These are phyloP conservation scores for Atrichornis clamosus DNA, from an alignment of 2,113 vertebrate genomes.

Conservation along the genomic window DNA sequence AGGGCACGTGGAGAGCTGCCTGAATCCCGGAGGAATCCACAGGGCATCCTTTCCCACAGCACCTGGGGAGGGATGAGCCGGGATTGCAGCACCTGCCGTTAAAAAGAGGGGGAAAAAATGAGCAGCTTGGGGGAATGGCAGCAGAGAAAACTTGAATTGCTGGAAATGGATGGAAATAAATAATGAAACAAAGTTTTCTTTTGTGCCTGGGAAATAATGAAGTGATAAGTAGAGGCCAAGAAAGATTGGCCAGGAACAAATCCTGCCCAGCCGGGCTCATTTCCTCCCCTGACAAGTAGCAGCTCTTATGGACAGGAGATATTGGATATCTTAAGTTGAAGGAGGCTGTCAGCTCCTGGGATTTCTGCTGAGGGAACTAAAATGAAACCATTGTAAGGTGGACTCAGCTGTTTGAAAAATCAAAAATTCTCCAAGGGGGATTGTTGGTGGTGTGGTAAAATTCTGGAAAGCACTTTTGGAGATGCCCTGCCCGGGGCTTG, in stretches of 20 bases:
- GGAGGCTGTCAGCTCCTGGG: not conserved
- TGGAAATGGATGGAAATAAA: conserved; percentile 12
- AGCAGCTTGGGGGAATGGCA: not conserved
- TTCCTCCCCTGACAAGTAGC: conserved; percentile 27
- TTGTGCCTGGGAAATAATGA: conserved; percentile 10
- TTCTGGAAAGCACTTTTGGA: not conserved
- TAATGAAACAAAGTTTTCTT: conserved; percentile 14
- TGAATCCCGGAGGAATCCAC: not conserved
- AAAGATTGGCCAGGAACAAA: conserved; percentile 44
- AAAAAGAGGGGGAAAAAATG: not conserved
- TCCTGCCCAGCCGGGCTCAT: not conserved
- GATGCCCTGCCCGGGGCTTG: not conserved
- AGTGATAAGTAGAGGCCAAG: conserved; percentile 30
- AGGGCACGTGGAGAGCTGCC: not conserved
- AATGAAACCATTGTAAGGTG: not conserved
- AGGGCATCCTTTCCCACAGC: not conserved
- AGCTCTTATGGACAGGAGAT: conserved; percentile 18
- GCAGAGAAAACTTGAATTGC: not conserved
- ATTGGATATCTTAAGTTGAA: conserved; percentile 5
- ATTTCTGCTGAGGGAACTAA: not conserved
- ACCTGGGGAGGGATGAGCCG: not conserved
- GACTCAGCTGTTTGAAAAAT: not conserved
- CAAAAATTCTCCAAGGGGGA: not conserved
- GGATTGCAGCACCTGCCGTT: not conserved
- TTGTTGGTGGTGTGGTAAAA: not conserved